phyloP scores from a whole-genome alignment of 2,797 vertebrate genomes.

The Semaprochilodus insignis region DNA sequence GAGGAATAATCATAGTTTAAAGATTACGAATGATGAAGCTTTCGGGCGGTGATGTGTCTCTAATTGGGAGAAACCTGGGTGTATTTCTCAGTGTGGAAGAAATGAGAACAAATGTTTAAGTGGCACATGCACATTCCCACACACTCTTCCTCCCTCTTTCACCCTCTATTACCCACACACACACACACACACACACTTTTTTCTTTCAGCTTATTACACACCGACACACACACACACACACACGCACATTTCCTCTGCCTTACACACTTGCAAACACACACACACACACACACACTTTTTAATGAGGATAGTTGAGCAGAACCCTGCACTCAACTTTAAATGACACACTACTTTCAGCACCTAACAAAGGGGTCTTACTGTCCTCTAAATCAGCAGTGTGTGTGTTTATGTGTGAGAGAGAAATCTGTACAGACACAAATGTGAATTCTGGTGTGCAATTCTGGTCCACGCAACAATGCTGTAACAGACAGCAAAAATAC shows the following conservation, averaged over 20 bases:
- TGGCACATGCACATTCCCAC: background rate
- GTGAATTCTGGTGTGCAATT: constrained; percentile 7
- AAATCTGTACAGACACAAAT: background rate
- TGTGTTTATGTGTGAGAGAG: background rate
- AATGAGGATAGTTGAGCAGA: constrained; percentile 48
- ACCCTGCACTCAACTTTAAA: constrained; percentile 45
- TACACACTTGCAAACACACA: background rate
- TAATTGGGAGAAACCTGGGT: constrained; percentile 46
- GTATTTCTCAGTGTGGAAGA: constrained; percentile 17
- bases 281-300: constrained; percentile 22
- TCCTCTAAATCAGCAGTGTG: background rate
- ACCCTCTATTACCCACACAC: background rate
- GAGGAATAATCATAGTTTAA: constrained; percentile 48
- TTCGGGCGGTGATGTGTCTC: constrained; percentile 54
- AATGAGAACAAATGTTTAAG: constrained; percentile 30
- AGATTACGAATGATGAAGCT: constrained; percentile 47
- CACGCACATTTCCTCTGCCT: too few species aligned
- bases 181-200: too few species aligned
- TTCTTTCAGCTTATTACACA: background rate
- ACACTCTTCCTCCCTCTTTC: background rate
- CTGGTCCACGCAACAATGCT: constrained; percentile 29
- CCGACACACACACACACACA: background rate
- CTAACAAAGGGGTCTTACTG: constrained; percentile 7
- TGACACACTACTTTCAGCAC: constrained; percentile 36
- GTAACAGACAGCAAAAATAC: constrained; percentile 45